Evolutionary conservation across 1,140 invertebrate genomes (phyloP), one percentile per base, ranked within the genome.

Genomic region (Drosophila lacteicornis): DNA sequence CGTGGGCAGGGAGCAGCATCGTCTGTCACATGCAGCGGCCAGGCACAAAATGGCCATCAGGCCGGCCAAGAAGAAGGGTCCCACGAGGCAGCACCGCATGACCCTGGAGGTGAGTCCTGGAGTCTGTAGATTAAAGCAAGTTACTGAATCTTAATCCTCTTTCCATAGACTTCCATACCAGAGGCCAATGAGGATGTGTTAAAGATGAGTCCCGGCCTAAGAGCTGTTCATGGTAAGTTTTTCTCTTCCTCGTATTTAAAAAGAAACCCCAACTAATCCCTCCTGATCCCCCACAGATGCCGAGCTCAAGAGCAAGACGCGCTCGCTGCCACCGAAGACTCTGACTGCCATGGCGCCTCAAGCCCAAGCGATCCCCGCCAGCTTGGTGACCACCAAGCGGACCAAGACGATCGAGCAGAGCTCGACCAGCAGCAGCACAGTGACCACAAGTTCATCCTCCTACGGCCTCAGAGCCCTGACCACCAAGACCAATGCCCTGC

Each of bases 21-120:
- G 96, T 43, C 93, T 97, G 53, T 96, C 95, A 85, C 96, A 97
- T 91, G 95, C 95, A n/a, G 96, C 96, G 17, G 96, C 96, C 40
- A 94, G 94, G 66, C 96, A 97, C 93, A 96, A 96, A 92, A 96
- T 96, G 94, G 94, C 96, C 42, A 95, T 97, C 42, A 94, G 95
- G 36, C 96, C 96, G n/a, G 95, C 95, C 75, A 94, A 96, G 78
- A 96, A 95, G 22, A 95, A 96, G 85, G 96, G 95, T 25, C 95
- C 95, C 19, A 95, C 96, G 8, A 92, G 95, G 33, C 93, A 95
- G 73, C 93, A 95, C 66, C 94, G 94, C 82, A 93, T 94, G 81
- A 93, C 94, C 25, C 94, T 94, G 51, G 94, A 95, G 91, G 94
- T 95, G 79, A 91, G 76, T 56, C 0, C 0, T 13, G 22, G 19